Evolutionary conservation across 2,888 invertebrate genomes (phyloP).

Genomic region (Abrostola triplasia): DNA sequence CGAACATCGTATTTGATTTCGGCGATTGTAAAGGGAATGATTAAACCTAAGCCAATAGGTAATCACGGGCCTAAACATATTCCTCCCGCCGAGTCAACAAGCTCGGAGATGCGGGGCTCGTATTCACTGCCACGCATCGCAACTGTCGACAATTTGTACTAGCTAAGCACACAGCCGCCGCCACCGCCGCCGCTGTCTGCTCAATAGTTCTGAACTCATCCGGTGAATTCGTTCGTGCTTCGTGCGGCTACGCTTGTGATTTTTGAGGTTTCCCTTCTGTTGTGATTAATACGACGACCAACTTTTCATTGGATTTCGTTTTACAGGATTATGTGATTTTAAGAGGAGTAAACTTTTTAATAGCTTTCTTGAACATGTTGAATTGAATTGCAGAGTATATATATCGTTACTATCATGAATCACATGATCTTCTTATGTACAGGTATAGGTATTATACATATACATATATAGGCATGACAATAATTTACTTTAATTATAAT

Average conservation of each 20-base stretch:
- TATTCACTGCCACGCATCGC: slow-evolving; percentile 76
- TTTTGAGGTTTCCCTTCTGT: slow-evolving; percentile 9
- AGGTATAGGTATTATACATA: too few relatives aligned
- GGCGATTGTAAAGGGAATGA: slow-evolving; percentile 79
- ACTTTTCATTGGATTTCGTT: background rate
- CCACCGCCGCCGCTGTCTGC: slow-evolving; percentile 47
- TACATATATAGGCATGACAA: too few relatives aligned
- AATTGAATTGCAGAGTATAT: too few relatives aligned
- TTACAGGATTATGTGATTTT: too few relatives aligned
- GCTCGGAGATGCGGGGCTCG: slow-evolving; percentile 62
- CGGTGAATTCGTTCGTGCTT: slow-evolving; percentile 26
- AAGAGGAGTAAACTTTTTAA: too few relatives aligned
- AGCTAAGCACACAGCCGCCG: slow-evolving; percentile 62
- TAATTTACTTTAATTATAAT: too few relatives aligned
- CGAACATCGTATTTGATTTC: slow-evolving; percentile 40
- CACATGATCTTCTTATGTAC: too few relatives aligned
- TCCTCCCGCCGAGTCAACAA: slow-evolving; percentile 70
- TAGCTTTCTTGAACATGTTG: too few relatives aligned
- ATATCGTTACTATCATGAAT: too few relatives aligned
- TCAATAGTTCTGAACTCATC: slow-evolving; percentile 45
- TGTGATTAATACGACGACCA: background rate
- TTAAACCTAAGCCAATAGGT: slow-evolving; percentile 76
- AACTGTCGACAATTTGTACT: slow-evolving; percentile 74
- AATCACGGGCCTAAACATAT: slow-evolving; percentile 77
- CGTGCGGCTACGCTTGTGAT: slow-evolving; percentile 7